These are phyloP conservation scores for Galemys pyrenaicus DNA, from an alignment of 2,113 vertebrate genomes.

Conservation along the genomic window DNA sequence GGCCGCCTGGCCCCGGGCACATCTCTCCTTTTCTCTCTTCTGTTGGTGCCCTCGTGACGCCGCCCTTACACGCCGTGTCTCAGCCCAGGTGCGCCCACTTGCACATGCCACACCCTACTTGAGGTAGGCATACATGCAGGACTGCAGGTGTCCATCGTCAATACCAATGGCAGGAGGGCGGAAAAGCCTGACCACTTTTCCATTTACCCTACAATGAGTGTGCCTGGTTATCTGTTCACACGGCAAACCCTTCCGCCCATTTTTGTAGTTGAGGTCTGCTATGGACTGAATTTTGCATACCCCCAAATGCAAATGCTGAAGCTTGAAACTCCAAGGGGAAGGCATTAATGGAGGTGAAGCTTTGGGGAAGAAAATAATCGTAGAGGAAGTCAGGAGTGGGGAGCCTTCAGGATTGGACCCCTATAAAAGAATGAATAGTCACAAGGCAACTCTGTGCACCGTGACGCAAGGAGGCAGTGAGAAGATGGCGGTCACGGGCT, in stretches of 20 bases:
- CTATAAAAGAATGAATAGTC: neutral
- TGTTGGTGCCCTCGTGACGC: too few species aligned
- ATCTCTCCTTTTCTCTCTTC: too few species aligned
- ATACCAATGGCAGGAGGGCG: too few species aligned
- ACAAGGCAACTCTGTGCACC: neutral
- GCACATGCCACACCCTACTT: too few species aligned
- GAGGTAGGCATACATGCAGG: too few species aligned
- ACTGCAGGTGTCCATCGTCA: too few species aligned
- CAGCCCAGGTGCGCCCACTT: too few species aligned
- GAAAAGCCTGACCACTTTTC: too few species aligned
- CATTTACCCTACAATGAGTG: too few species aligned
- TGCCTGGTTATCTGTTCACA: rapidly evolving
- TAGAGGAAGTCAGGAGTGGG: neutral
- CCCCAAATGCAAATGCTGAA: neutral
- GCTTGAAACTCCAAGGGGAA: neutral
- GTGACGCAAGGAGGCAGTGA: rapidly evolving
- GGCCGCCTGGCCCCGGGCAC: too few species aligned
- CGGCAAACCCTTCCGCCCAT: neutral
- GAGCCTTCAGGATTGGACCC: neutral
- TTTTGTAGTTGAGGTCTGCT: neutral
- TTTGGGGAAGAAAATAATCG: neutral
- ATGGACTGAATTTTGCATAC: neutral
- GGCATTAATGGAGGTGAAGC: neutral
- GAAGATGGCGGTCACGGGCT: neutral
- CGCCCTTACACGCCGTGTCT: too few species aligned